Evolutionary conservation across 2,797 vertebrate genomes (phyloP).

Genomic region (Pangasius djambal): DNA sequence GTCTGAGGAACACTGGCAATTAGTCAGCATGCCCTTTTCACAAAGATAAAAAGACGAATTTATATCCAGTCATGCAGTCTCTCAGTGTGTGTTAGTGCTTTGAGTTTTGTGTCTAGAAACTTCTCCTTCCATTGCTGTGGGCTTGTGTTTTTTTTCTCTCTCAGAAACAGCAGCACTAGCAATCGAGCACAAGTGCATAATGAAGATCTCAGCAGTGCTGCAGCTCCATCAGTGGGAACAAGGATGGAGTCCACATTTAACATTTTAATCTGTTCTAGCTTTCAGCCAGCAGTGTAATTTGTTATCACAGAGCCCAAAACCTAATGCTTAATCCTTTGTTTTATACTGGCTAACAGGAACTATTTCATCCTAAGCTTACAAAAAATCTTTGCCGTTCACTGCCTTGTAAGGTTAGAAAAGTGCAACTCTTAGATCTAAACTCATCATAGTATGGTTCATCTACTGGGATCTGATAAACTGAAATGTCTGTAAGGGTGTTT

Average conservation of each 20-base stretch:
- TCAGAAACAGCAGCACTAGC: constrained; percentile 26
- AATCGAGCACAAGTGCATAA: constrained; percentile 24
- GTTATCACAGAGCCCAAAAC: neutral
- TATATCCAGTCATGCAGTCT: constrained; percentile 46
- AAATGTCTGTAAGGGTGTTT: constrained; percentile 37
- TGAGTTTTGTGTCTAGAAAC: constrained; percentile 30
- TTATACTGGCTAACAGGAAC: neutral
- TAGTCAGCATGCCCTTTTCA: constrained; percentile 60
- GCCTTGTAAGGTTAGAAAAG: neutral
- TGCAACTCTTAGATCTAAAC: neutral
- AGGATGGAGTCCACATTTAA: constrained; percentile 46
- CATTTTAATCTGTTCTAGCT: constrained; percentile 72
- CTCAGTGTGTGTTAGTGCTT: constrained; percentile 28
- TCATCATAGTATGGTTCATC: neutral
- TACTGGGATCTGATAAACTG: constrained; percentile 16
- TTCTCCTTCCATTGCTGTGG: neutral
- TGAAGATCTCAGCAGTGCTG: constrained; percentile 31
- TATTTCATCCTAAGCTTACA: neutral
- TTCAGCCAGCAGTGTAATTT: constrained; percentile 65
- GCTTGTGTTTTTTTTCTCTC: neutral
- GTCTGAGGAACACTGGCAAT: constrained; percentile 53
- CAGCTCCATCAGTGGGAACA: constrained; percentile 39
- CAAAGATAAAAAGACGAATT: constrained; percentile 51
- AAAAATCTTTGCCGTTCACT: neutral
- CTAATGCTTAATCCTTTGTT: neutral